These are phyloP conservation scores for Actinia tenebrosa DNA, from an alignment of 64 coral and sea anemone species.

Conservation along the genomic window DNA sequence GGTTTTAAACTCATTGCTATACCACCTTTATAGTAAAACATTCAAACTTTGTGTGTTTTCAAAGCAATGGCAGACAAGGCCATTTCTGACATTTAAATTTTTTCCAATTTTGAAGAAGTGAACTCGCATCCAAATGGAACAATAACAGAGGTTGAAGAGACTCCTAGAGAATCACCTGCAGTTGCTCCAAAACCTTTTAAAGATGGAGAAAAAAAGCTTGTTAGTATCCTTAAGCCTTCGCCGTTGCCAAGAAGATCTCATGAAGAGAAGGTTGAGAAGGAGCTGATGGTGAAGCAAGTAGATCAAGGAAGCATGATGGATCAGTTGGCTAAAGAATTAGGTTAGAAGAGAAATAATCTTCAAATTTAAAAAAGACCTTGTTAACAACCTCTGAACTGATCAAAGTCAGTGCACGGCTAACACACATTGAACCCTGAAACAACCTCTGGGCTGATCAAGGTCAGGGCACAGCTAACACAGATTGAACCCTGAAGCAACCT, in stretches of 20 bases:
- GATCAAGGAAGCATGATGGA: conserved; percentile 29
- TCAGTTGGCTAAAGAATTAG: conserved; percentile 25
- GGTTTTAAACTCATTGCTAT: too few relatives aligned
- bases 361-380: too few relatives aligned
- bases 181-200: conserved; percentile 20
- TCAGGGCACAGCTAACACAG: too few relatives aligned
- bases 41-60: too few relatives aligned
- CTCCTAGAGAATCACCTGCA: background rate
- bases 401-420: too few relatives aligned
- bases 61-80: too few relatives aligned
- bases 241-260: conserved; percentile 1
- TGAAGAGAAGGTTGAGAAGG: conserved; percentile 3
- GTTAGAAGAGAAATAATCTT: background rate
- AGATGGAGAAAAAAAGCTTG: background rate
- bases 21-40: too few relatives aligned
- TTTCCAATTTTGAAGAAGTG: background rate
- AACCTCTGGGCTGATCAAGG: too few relatives aligned
- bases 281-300: conserved; percentile 17
- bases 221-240: conserved; percentile 12
- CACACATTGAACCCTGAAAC: too few relatives aligned
- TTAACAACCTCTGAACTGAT: background rate
- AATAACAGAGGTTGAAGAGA: background rate
- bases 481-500: too few relatives aligned
- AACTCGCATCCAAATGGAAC: background rate
- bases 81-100: background rate